Base-by-base conservation (phyloP, 1,140 invertebrate species). In the Oedothorax gibbosus region DNA sequence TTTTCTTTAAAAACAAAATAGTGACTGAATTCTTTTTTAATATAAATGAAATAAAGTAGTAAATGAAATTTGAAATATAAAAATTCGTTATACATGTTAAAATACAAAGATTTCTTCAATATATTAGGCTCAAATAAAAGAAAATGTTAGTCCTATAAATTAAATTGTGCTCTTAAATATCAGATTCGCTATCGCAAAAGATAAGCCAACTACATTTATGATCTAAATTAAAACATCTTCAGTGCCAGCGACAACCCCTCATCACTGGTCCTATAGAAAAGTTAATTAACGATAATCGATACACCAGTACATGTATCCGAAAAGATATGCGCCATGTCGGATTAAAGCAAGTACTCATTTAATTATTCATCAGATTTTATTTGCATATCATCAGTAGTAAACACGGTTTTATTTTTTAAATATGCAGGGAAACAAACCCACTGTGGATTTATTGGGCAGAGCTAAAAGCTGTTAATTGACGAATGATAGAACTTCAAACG, bases 211-310 rank as follows among this genome's bases (percentile, higher is more conserved):
- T 2, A 35, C 35, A 35, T 35, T 35, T 35, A 7, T 62, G 8
- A 54, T 14, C 50, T 71, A 71, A 53, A 71, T 35, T 35, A 71
- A 5, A 53, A 20, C 50, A 53, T 54, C 9, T 9, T 20, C 20
- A 11, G 5, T 18, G 11, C 12, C 15, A 20, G 54, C 12, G n/a
- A 71, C 50, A 12, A 10, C 50, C 69, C 69, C 69, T 9, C 6
- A 71, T n/a, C 12, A 50, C 10, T n/a, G 15, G 50, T 12, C 18
- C 68, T 68, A 53, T 79, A 68, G 60, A 62, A 79, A 79, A 79
- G 77, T 79, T 79, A 79, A 79, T 79, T 79, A 79, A 79, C 64
- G 77, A 68, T 79, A 79, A 79, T 79, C 77, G 77, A 79, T 79
- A 56, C 14, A 54, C 62, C 64, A 54, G 60, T 20, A 21, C 51